A percentile compares a stretch with the other conserved stretches of the same genome.
Conservation (phyloP, 2,797 vertebrate species). For the Labeo calbasu region DNA sequence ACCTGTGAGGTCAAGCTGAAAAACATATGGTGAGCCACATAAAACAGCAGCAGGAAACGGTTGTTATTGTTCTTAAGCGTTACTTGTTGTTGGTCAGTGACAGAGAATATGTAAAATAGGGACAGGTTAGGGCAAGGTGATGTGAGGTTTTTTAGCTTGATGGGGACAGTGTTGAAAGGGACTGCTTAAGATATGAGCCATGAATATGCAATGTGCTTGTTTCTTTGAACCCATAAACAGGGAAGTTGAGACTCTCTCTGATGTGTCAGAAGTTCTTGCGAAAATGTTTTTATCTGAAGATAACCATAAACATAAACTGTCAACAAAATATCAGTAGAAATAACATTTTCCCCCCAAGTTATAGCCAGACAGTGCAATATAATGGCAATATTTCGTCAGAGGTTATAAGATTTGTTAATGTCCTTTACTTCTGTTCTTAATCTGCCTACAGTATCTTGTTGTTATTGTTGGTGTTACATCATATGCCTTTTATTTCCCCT, state of each 20-base stretch:
- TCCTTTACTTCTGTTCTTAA: not conserved
- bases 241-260: not conserved
- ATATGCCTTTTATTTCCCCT: constrained; percentile 16
- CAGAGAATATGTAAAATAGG: constrained; percentile 50
- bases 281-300: constrained; percentile 3
- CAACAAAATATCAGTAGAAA: not conserved
- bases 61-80: constrained; percentile 42
- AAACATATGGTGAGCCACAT: constrained; percentile 74
- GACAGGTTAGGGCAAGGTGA: constrained; percentile 49
- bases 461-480: constrained; percentile 19
- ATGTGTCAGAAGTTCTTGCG: constrained; percentile 19
- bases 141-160: constrained; percentile 31
- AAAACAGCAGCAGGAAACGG: constrained; percentile 32
- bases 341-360: not conserved
- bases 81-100: constrained; percentile 50
- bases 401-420: not conserved
- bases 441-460: constrained; percentile 2
- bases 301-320: constrained; percentile 1
- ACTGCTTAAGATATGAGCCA: constrained; percentile 32
- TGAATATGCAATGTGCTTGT: constrained; percentile 41
- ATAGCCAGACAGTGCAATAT: not conserved
- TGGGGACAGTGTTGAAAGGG: constrained; percentile 28
- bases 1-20: constrained; percentile 70
- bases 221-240: constrained; percentile 30
- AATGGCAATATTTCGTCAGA: constrained; percentile 6